Conservation (phyloP, 2,113 vertebrate species). For the Cephalophus harveyi region DNA sequence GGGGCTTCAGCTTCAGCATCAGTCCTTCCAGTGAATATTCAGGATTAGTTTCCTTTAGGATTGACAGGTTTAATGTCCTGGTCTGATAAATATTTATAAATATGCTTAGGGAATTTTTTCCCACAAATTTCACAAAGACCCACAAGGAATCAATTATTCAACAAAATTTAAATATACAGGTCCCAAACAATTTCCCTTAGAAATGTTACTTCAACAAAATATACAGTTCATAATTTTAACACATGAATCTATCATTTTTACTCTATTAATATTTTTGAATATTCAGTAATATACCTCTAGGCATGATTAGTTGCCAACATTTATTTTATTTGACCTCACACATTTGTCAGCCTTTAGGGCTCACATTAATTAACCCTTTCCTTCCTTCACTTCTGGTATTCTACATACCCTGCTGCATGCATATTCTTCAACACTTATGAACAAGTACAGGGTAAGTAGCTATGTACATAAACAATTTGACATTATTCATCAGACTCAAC, state of each 20-base stretch:
- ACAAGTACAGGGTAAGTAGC: background rate
- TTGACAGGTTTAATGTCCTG: background rate
- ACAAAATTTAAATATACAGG: background rate
- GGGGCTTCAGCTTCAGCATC: background rate
- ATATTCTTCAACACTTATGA: background rate
- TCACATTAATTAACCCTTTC: background rate
- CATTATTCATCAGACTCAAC: background rate
- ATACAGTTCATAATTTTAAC: background rate
- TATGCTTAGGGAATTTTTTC: background rate
- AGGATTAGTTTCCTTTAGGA: background rate
- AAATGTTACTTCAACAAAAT: slow-evolving; percentile 4
- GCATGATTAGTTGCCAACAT: background rate
- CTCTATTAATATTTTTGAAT: background rate
- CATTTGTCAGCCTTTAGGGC: background rate
- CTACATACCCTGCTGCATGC: background rate
- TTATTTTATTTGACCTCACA: background rate
- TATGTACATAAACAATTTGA: background rate
- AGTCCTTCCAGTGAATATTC: background rate
- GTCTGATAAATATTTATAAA: background rate
- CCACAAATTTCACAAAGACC: background rate
- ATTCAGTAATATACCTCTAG: background rate
- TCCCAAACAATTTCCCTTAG: background rate
- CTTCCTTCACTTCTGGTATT: background rate
- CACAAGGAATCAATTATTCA: background rate
- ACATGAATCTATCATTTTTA: background rate